These are phyloP conservation scores for Oreotrochilus melanogaster DNA, from an alignment of 2,113 vertebrate genomes.

Conservation along the genomic window DNA sequence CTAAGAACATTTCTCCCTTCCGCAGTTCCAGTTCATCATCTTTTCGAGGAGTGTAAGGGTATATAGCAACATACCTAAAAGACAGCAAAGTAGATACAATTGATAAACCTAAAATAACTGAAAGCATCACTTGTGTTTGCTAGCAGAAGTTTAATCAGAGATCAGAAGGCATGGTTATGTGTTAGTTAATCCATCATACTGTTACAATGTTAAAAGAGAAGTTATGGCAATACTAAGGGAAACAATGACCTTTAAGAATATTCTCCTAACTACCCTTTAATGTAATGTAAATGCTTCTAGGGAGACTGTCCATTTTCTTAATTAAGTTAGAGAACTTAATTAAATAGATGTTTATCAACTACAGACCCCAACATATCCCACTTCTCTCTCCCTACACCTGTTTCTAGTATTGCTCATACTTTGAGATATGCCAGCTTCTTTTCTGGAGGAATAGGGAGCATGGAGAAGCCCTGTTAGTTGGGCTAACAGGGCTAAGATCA, in stretches of 20 bases:
- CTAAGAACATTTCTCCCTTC: conserved; percentile 98
- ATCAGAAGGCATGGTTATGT: background rate
- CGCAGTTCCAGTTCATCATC: conserved; percentile 96
- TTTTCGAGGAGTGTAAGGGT: conserved; percentile 94
- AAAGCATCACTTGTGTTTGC: background rate
- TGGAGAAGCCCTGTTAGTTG: background rate
- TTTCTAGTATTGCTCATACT: background rate
- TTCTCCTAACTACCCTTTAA: background rate
- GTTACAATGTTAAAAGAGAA: background rate
- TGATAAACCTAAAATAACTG: background rate
- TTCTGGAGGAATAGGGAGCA: background rate
- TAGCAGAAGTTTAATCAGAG: background rate
- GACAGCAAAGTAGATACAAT: background rate
- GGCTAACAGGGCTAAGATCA: too few relatives aligned
- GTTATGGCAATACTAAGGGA: background rate
- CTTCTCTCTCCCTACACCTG: background rate
- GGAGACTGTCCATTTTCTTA: background rate
- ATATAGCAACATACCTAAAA: conserved; percentile 90
- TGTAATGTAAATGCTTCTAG: background rate
- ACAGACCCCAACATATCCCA: background rate
- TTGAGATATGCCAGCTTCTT: background rate
- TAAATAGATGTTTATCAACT: background rate
- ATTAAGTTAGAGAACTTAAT: background rate
- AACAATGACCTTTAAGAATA: background rate
- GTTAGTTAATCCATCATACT: background rate